Evolutionary conservation across 2,797 vertebrate genomes (phyloP).

Genomic region (Poeciliopsis presidionis): DNA sequence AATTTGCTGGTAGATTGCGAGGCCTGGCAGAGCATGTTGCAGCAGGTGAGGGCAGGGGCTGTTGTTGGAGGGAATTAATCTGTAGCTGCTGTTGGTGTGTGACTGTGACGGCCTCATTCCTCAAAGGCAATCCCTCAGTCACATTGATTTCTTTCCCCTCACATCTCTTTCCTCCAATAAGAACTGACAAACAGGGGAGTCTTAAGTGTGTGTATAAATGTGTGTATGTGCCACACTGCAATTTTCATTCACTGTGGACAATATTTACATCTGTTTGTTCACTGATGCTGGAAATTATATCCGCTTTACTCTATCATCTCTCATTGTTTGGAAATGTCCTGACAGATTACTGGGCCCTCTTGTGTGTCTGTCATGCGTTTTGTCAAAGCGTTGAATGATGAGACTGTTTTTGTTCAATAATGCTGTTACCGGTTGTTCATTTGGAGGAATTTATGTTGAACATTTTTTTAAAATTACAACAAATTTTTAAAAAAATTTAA

Average conservation of each 20-base stretch:
- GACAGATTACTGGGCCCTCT: slow-evolving; percentile 11
- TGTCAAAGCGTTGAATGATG: slow-evolving; percentile 11
- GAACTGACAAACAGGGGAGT: slow-evolving; percentile 41
- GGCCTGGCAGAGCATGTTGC: slow-evolving; percentile 72
- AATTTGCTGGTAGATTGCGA: slow-evolving; percentile 73
- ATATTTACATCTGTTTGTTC: slow-evolving; percentile 27
- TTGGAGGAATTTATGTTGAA: not conserved
- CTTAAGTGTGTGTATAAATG: slow-evolving; percentile 4
- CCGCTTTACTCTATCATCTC: slow-evolving; percentile 7
- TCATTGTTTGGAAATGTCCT: slow-evolving; percentile 39
- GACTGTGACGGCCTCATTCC: slow-evolving; percentile 34
- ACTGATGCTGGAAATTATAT: slow-evolving; percentile 27
- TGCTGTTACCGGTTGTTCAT: not conserved
- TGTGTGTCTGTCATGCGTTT: slow-evolving; percentile 11
- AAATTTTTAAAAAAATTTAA: too few relatives aligned
- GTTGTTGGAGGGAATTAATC: slow-evolving; percentile 76
- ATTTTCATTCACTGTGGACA: slow-evolving; percentile 50
- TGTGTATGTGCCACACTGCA: slow-evolving; percentile 24
- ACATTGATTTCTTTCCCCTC: slow-evolving; percentile 36
- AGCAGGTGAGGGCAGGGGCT: slow-evolving; percentile 70
- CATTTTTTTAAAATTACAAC: not conserved
- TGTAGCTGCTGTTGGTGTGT: slow-evolving; percentile 55
- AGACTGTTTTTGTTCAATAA: slow-evolving; percentile 7
- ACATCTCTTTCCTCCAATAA: slow-evolving; percentile 36
- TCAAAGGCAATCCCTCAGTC: slow-evolving; percentile 17